Percentiles rank a stretch among this genome's conserved stretches.
Evolutionary conservation across 1,140 invertebrate species (phyloP).

Genomic region (Caenorhabditis remanei): DNA sequence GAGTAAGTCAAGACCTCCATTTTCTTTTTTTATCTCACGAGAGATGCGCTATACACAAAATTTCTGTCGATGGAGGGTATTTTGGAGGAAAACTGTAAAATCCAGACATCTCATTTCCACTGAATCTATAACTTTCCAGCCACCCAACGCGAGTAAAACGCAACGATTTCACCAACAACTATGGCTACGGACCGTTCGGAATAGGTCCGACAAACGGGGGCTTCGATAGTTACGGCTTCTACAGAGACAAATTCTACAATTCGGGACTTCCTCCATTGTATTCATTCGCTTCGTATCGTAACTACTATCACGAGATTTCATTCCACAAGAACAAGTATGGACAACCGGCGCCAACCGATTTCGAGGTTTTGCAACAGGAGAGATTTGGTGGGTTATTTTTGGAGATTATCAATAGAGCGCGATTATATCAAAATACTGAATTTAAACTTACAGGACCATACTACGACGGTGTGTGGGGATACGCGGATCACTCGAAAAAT

Average conservation of each 20-base stretch:
- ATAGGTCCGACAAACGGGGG: slow-evolving; percentile 68
- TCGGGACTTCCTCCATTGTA: slow-evolving; percentile 68
- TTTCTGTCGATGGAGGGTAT: too few species aligned
- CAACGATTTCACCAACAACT: slow-evolving; percentile 70
- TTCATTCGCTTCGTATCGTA: slow-evolving; percentile 67
- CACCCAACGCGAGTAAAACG: slow-evolving; percentile 57
- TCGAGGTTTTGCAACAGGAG: slow-evolving; percentile 66
- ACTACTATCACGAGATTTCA: slow-evolving; percentile 70
- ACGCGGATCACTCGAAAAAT: slow-evolving; percentile 67
- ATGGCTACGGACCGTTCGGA: slow-evolving; percentile 68
- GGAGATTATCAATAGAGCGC: too few species aligned
- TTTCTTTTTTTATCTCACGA: too few species aligned
- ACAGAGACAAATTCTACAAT: slow-evolving; percentile 70
- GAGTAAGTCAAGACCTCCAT: too few species aligned
- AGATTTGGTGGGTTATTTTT: slow-evolving; percentile 62
- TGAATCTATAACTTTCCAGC: neutral
- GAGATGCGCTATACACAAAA: too few species aligned
- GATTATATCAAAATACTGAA: neutral
- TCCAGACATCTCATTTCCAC: too few species aligned
- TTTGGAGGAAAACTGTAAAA: too few species aligned
- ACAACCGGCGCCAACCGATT: slow-evolving; percentile 62
- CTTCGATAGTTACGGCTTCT: slow-evolving; percentile 71
- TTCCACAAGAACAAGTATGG: slow-evolving; percentile 68
- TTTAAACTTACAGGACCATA: slow-evolving; percentile 65
- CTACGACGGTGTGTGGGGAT: slow-evolving; percentile 68